Evolutionary conservation across 2,797 vertebrate species (phyloP), one percentile per base, ranked within the genome.

Genomic region (Scyliorhinus canicula): DNA sequence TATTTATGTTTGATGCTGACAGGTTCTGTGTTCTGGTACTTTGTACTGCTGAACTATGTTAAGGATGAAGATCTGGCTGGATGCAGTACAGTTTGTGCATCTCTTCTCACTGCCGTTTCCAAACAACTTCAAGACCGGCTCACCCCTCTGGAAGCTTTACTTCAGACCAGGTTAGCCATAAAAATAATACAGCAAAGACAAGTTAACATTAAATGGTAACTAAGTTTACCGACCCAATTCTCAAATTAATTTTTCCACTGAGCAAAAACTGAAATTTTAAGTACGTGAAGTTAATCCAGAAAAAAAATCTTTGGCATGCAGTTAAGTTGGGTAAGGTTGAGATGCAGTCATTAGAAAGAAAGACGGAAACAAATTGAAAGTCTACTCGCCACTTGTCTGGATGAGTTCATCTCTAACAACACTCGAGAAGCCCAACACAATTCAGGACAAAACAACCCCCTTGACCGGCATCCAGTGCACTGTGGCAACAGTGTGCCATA

Each of bases 21-120:
- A 99, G 99, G 99, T 91, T 98, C 99, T 0, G 98, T 99, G 35
- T 99, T 98, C 96, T 99, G 99, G 99, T 99, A 99, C 97, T 99
- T 99, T 96, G 99, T 99, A 31, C 96, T 99, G 96, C 96, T 99
- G 96, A 99, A 99, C 97, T 99, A 99, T 0, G 99, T 99, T 44
- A 99, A 99, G 96, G 99, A 99, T 96, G 99, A 99, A 97, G 99
- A 99, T 96, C 95, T 99, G 96, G 98, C 99, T 8, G 98, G 98
- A 55, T 99, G 99, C 96, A 99, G 99, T 96, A 99, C 99, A 0
- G 96, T 98, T 95, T 99, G 99, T 95, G 99, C 99, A 4, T 98
- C 98, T 14, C 95, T 99, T 95, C 98, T 99, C 40, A 99, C 99
- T 4, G 98, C 98, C 0, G 98, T 99, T 95, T 99, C 99, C 93